These are phyloP conservation scores for Sebastes cheni DNA, from an alignment of 2,797 vertebrate genomes.

Conservation along the genomic window DNA sequence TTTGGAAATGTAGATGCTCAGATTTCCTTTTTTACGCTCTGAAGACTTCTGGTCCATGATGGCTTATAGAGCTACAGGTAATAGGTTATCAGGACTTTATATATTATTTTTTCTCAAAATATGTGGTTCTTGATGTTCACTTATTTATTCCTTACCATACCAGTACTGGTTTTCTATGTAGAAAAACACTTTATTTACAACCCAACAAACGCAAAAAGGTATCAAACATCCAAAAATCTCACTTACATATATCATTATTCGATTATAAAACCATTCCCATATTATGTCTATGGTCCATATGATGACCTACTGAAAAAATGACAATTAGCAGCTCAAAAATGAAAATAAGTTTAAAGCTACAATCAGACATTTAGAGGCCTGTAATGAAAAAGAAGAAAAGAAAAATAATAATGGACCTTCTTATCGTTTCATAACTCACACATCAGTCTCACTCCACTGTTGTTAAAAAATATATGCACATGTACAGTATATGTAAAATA, in stretches of 20 bases:
- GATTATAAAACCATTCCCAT: constrained; percentile 39
- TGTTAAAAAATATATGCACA: constrained; percentile 29
- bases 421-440: neutral
- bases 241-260: constrained; percentile 8
- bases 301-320: constrained; percentile 8
- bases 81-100: neutral
- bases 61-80: neutral
- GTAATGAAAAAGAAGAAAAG: neutral
- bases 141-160: neutral
- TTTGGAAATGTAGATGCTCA: neutral
- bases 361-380: constrained; percentile 14
- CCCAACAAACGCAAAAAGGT: constrained; percentile 42
- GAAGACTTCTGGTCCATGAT: neutral
- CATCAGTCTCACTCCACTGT: constrained; percentile 2
- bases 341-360: constrained; percentile 28
- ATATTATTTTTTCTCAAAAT: neutral
- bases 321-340: constrained; percentile 31
- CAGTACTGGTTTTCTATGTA: constrained; percentile 1
- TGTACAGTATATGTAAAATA: constrained; percentile 11
- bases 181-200: constrained; percentile 68
- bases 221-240: constrained; percentile 39
- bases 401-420: neutral
- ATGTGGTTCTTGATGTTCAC: neutral
- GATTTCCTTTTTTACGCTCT: neutral
- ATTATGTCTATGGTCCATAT: constrained; percentile 5